These are phyloP conservation scores for Mylabris sibirica DNA, from an alignment of 2,888 invertebrate species.

Conservation along the genomic window DNA sequence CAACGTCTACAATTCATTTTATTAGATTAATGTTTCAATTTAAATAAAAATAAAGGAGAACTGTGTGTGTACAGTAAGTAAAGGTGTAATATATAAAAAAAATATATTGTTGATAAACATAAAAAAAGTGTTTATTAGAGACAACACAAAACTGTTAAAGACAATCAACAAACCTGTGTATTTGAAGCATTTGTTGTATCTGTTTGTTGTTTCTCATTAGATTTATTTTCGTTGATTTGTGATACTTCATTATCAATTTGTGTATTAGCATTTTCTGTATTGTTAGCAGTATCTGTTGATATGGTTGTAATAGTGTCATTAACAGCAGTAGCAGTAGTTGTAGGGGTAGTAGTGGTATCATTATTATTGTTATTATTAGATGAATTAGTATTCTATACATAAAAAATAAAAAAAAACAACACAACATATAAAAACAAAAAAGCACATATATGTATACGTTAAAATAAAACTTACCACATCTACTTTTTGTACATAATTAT, in stretches of 20 bases:
- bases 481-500: slow-evolving; percentile 89
- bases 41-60: background rate
- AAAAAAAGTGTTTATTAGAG: slow-evolving; percentile 19
- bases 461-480: slow-evolving; percentile 58
- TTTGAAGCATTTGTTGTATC: slow-evolving; percentile 62
- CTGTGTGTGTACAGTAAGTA: background rate
- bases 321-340: slow-evolving; percentile 4
- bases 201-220: slow-evolving; percentile 59
- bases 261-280: slow-evolving; percentile 48
- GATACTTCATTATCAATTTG: slow-evolving; percentile 60
- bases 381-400: slow-evolving; percentile 41
- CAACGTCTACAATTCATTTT: slow-evolving; percentile 61
- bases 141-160: slow-evolving; percentile 1
- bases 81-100: background rate
- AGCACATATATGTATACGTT: slow-evolving; percentile 18
- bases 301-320: slow-evolving; percentile 27
- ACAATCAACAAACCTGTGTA: slow-evolving; percentile 52
- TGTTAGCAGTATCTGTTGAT: slow-evolving; percentile 36
- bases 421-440: background rate
- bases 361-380: slow-evolving; percentile 37
- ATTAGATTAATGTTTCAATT: slow-evolving; percentile 16
- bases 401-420: slow-evolving; percentile 20
- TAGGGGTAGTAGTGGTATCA: slow-evolving; percentile 34
- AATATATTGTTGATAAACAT: slow-evolving; percentile 1
- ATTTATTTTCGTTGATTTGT: slow-evolving; percentile 62